These are phyloP conservation scores for Heliconius melpomene DNA, from an alignment of 1,140 invertebrate species.

Conservation along the genomic window DNA sequence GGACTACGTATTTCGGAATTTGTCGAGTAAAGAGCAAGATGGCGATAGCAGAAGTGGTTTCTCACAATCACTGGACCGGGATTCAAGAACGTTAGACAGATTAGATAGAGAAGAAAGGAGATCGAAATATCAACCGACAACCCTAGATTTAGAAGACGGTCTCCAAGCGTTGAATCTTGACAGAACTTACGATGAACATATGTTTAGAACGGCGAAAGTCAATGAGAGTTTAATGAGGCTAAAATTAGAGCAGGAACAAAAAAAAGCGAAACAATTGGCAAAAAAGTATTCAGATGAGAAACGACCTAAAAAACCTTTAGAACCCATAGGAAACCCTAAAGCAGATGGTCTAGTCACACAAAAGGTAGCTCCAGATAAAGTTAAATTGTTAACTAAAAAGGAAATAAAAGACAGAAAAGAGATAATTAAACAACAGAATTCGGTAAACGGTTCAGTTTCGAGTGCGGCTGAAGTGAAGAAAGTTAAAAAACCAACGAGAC, in stretches of 20 bases:
- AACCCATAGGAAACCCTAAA: constrained; percentile 63
- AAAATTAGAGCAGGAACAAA: constrained; percentile 74
- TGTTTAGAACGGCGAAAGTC: constrained; percentile 80
- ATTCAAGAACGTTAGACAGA: constrained; percentile 73
- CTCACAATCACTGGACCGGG: constrained; percentile 72
- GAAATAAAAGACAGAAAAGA: constrained; percentile 79
- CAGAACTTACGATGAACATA: constrained; percentile 69
- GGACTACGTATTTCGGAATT: constrained; percentile 90
- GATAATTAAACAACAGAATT: constrained; percentile 69
- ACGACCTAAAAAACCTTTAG: constrained; percentile 55
- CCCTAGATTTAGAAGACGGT: constrained; percentile 80
- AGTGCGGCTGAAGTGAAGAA: constrained; percentile 57
- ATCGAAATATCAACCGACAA: constrained; percentile 74
- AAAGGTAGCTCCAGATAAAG: constrained; percentile 72
- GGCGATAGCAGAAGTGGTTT: constrained; percentile 84
- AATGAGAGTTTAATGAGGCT: constrained; percentile 80
- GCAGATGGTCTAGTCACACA: constrained; percentile 62
- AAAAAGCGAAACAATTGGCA: constrained; percentile 59
- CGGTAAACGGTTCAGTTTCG: constrained; percentile 58
- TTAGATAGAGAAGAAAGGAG: constrained; percentile 66
- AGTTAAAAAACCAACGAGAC: constrained; percentile 60
- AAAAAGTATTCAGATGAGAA: constrained; percentile 64
- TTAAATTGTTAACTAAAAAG: constrained; percentile 73
- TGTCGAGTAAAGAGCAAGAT: constrained; percentile 87
- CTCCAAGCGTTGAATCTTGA: constrained; percentile 77